phyloP scores from a whole-genome alignment of 2,113 vertebrate species.

The Struthidea cinerea region DNA sequence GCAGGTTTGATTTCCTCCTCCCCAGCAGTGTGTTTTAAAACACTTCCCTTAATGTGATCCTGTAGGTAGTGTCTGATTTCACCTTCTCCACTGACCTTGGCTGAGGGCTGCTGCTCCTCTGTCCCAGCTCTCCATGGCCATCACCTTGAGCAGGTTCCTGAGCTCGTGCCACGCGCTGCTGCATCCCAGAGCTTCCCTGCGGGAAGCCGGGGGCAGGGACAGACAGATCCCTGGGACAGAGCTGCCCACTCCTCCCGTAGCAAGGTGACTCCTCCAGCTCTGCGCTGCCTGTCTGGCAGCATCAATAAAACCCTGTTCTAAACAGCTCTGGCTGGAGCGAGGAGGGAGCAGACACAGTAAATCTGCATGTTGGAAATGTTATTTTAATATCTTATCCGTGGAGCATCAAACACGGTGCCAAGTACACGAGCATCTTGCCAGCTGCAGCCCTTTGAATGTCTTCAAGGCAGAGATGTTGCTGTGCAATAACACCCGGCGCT shows the following conservation, averaged over 20 bases:
- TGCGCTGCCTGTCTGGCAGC: neutral
- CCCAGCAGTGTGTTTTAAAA: neutral
- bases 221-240: rapidly evolving
- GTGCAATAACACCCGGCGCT: neutral
- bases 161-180: rapidly evolving
- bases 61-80: neutral
- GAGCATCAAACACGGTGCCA: neutral
- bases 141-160: neutral
- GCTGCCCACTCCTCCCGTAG: neutral
- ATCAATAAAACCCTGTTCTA: neutral
- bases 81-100: neutral
- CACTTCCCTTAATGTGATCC: rapidly evolving
- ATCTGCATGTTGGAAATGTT: neutral
- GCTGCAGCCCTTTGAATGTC: constrained; percentile 35
- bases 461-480: neutral
- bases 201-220: neutral
- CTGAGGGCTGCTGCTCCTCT: rapidly evolving
- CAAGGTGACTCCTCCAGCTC: neutral
- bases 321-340: neutral
- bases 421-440: neutral
- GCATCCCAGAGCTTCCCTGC: neutral
- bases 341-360: neutral
- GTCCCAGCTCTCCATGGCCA: rapidly evolving
- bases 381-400: neutral
- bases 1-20: neutral